Base-by-base conservation (phyloP, 2,888 invertebrate species). In the Ophonus ardosiacus region DNA sequence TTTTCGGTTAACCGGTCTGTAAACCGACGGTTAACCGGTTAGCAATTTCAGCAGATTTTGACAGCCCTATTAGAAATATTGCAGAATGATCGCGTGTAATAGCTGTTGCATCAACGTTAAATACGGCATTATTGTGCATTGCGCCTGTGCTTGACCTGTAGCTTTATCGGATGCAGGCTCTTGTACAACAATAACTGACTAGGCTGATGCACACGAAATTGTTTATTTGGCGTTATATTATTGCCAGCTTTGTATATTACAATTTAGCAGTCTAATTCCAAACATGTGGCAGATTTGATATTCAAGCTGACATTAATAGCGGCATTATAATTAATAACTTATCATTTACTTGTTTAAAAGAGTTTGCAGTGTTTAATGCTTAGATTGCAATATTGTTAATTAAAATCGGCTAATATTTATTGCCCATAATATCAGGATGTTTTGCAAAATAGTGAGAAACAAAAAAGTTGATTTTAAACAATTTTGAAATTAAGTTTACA, bases 231-330 rank as follows among this genome's bases (percentile, higher is more conserved):
- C 38, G 13, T 8, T 24, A 40, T 40, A 68, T 68, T 68, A 31
- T 38, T 40, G 38, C 68, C 18, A 24, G 68, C 68, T 68, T 38
- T 68, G 38, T 68, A 31, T 68, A 68, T 68, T 68, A 68, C 38
- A 38, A n/a, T 68, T 68, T 68, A 38, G 38, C 24, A 38, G 31
- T 68, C n/a, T n/a, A 68, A 68, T 40, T 68, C n/a, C 15, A 38
- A n/a, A 68, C 31, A 68, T 13, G 31, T 13, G 24, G 63, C 24
- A 31, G 31, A 68, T 38, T 31, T 38, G 31, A 31, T 31, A 68
- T 68, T 68, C 68, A 68, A 1, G 24, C 13, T 68, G 31, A 31
- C 17, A 59, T 59, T 68, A 38, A 38, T 68, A 68, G n/a, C 7
- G 13, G 18, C 8, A 63, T 18, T 21, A 13, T 63, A 63, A 63